These are phyloP conservation scores for Zonotrichia albicollis DNA, from an alignment of 2,797 vertebrate species.

Conservation along the genomic window DNA sequence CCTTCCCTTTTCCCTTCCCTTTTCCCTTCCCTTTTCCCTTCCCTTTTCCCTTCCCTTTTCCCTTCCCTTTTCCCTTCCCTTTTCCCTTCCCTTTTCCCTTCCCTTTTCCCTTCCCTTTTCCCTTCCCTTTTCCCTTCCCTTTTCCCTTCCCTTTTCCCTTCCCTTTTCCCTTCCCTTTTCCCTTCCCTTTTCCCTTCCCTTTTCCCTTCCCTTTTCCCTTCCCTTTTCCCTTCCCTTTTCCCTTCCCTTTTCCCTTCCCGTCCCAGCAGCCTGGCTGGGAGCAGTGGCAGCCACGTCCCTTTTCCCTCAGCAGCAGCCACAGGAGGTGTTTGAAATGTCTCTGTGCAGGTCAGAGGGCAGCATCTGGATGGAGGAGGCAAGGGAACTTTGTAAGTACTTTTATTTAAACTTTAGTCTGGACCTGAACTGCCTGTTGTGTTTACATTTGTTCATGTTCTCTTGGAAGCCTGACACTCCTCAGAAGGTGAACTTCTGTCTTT, in stretches of 20 bases:
- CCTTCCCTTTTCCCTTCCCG: too few relatives aligned
- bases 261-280: not conserved
- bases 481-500: not conserved
- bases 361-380: not conserved
- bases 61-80: too few relatives aligned
- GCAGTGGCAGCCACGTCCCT: rapidly evolving
- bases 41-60: too few relatives aligned
- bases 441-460: not conserved
- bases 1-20: too few relatives aligned
- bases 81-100: not conserved
- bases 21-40: too few relatives aligned
- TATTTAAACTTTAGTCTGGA: not conserved
- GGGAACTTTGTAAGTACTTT: not conserved
- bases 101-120: not conserved
- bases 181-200: too few relatives aligned
- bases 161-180: not conserved
- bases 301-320: not conserved
- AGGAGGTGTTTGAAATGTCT: not conserved
- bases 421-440: not conserved
- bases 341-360: not conserved
- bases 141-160: not conserved
- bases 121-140: not conserved
- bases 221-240: too few relatives aligned
- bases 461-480: not conserved
- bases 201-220: too few relatives aligned